Base-by-base conservation (phyloP, 92 coral and sea anemone genomes). In the Hydrozoanthus gracilis region DNA sequence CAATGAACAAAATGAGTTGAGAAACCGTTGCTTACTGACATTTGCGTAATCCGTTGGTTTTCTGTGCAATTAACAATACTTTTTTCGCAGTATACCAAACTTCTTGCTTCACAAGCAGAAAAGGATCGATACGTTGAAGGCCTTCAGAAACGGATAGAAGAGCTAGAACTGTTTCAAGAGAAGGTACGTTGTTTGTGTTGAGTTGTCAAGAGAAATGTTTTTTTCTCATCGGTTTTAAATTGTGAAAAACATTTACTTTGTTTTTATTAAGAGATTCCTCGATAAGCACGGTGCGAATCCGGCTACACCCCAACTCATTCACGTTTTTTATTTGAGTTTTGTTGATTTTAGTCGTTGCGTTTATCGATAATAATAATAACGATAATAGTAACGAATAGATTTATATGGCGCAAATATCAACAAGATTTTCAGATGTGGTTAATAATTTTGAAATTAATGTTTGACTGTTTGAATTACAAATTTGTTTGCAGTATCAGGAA, bases 401-500 rank as follows among this genome's bases (percentile, higher is more conserved):
- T 35, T n/a, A 4, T n/a, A 7, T 4, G 18, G 4, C 7, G 70
- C 70, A 64, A 4, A 64, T 8, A 11, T 11, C n/a, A 61, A 14
- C 11, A 7, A 7, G 69, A 27, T 61, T 10, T 61, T 15, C 12
- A 8, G 17, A 61, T 14, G 17, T 8, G 6, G 3, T 11, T 14
- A 10, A 61, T 61, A 61, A 61, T 61, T 14, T 7, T 4, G n/a
- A 61, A 6, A 61, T 14, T 61, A 61, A 10, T 66, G 39, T 27
- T 27, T 20, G 3, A 68, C 73, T 68, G 8, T 20, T 27, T 68
- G 45, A 9, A 0, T 27, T 27, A 2, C 1, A 27, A 27, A 27
- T 76, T 68, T 79, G 12, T 58, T 77, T 47, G 17, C 84, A 95
- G 98, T 94, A 94, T 88, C 98, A 95, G 60, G 95, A 96, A 16